phyloP scores from a whole-genome alignment of 2,888 invertebrate genomes.

The Eurytoma californica region DNA sequence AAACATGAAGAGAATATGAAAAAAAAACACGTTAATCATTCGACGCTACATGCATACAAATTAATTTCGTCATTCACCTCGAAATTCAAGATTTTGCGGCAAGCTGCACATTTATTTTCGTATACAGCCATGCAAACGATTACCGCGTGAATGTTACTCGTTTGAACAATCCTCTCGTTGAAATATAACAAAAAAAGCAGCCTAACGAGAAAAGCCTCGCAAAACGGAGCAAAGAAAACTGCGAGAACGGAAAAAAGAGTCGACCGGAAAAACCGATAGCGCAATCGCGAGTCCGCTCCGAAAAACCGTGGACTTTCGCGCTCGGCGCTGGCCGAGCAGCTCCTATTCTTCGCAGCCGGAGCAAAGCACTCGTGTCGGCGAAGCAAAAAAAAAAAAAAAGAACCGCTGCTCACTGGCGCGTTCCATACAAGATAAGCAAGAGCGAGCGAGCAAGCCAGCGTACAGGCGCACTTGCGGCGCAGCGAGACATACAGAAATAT shows the following conservation, averaged over 20 bases:
- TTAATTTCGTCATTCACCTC: neutral
- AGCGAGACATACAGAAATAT: neutral
- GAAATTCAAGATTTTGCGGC: too few species aligned
- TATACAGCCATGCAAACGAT: neutral
- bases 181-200: too few species aligned
- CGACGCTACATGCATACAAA: neutral
- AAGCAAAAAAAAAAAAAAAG: neutral
- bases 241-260: too few species aligned
- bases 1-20: conserved; percentile 6
- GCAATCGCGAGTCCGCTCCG: too few species aligned
- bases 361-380: neutral
- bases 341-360: neutral
- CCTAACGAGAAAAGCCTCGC: neutral
- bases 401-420: neutral
- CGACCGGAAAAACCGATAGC: too few species aligned
- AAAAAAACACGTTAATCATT: neutral
- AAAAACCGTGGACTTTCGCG: too few species aligned
- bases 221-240: neutral
- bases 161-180: too few species aligned
- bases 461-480: neutral
- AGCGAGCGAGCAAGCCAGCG: conserved; percentile 8
- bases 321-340: too few species aligned
- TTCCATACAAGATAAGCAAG: neutral
- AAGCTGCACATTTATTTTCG: neutral
- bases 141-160: too few species aligned